Percentiles rank a stretch among this genome's conserved stretches.
Evolutionary conservation across 2,113 vertebrate genomes (phyloP).

Genomic region (Galbula dea): DNA sequence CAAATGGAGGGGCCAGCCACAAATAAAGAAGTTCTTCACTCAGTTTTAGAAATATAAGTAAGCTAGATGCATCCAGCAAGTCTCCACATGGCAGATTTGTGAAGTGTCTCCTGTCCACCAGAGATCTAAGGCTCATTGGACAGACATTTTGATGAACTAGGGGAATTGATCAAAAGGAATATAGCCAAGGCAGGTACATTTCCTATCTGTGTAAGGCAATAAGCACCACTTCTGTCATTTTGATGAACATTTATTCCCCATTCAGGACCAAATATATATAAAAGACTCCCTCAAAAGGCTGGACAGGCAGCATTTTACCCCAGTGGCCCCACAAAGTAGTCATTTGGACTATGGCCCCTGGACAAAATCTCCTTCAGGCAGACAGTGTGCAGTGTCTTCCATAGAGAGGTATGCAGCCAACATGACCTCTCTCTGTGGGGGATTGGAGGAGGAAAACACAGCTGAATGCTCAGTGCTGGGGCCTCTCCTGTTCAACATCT

Average conservation of each 20-base stretch:
- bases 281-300: not conserved
- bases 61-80: not conserved
- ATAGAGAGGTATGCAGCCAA: not conserved
- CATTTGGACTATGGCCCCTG: not conserved
- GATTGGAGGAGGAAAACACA: not conserved
- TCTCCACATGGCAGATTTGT: not conserved
- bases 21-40: not conserved
- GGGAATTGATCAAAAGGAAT: not conserved
- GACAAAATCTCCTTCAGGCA: not conserved
- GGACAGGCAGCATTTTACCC: not conserved
- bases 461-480: too few relatives aligned
- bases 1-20: not conserved
- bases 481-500: too few relatives aligned
- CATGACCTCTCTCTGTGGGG: fast-evolving
- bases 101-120: not conserved
- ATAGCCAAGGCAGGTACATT: not conserved
- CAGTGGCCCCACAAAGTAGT: not conserved
- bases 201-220: not conserved
- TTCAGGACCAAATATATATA: not conserved
- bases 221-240: not conserved
- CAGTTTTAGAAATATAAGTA: not conserved
- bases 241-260: not conserved
- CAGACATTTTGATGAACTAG: not conserved
- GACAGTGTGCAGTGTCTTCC: not conserved
- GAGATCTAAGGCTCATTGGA: not conserved